A percentile compares a stretch with the other conserved stretches of the same genome.
phyloP scores from a whole-genome alignment of 2,113 vertebrate genomes.

The Tautogolabrus adspersus region DNA sequence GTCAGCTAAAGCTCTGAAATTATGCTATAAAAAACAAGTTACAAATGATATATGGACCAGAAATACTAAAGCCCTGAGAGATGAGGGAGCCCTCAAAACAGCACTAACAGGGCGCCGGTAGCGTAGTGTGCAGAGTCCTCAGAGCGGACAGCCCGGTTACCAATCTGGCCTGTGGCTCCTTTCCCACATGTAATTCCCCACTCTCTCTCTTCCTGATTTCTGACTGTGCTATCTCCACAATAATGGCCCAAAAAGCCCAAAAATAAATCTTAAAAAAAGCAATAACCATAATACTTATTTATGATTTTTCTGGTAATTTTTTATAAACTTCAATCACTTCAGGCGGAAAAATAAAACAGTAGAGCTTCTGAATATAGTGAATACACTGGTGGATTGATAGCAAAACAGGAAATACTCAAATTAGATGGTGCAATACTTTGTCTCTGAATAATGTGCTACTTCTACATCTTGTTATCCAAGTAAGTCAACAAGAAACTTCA shows the following conservation, averaged over 20 bases:
- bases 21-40: no score
- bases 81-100: not conserved
- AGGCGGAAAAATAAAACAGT: not conserved
- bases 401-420: slow-evolving; percentile 1
- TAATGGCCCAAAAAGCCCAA: no score
- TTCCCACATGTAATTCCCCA: no score
- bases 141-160: no score
- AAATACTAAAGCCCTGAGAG: not conserved
- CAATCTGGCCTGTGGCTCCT: no score
- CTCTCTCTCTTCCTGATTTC: no score
- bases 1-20: no score
- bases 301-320: not conserved
- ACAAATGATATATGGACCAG: not conserved
- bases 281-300: not conserved
- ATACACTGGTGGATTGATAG: not conserved
- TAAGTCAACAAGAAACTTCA: slow-evolving; percentile 3
- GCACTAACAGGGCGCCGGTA: not conserved
- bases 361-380: not conserved
- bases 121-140: no score
- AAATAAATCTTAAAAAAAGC: not conserved
- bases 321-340: not conserved
- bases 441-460: not conserved
- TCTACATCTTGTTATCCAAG: not conserved
- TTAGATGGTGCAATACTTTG: slow-evolving; percentile 1
- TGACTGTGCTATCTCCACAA: no score